Evolutionary conservation across 2,113 vertebrate genomes (phyloP).

Genomic region (Oreochromis aureus): DNA sequence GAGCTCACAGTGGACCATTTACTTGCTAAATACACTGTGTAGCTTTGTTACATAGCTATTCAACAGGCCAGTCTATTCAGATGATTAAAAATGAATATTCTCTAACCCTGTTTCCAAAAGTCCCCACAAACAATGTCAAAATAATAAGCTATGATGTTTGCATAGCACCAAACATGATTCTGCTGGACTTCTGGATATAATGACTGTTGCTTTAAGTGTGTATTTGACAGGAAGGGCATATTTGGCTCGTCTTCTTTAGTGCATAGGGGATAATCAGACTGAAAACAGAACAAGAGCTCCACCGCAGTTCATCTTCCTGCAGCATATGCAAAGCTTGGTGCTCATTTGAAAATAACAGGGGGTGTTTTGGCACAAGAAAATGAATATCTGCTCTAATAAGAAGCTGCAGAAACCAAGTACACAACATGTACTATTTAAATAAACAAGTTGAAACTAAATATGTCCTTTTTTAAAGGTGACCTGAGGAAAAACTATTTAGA

Average conservation of each 20-base stretch:
- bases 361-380: neutral
- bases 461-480: neutral
- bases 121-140: neutral
- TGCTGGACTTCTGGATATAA: neutral
- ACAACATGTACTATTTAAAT: neutral
- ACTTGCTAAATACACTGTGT: rapidly evolving
- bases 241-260: neutral
- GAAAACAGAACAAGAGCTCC: neutral
- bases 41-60: neutral
- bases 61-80: neutral
- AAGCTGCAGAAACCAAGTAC: neutral
- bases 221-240: neutral
- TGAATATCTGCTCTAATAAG: neutral
- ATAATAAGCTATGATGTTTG: neutral
- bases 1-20: neutral
- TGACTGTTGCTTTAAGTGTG: neutral
- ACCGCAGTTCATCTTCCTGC: neutral
- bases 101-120: neutral
- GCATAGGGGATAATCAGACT: neutral
- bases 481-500: neutral
- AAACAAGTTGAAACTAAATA: neutral
- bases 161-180: neutral
- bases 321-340: neutral
- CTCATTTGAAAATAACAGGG: neutral
- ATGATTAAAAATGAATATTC: neutral